These are phyloP conservation scores for Rhyacophila brunnea DNA, from an alignment of 1,140 invertebrate species.

Conservation along the genomic window DNA sequence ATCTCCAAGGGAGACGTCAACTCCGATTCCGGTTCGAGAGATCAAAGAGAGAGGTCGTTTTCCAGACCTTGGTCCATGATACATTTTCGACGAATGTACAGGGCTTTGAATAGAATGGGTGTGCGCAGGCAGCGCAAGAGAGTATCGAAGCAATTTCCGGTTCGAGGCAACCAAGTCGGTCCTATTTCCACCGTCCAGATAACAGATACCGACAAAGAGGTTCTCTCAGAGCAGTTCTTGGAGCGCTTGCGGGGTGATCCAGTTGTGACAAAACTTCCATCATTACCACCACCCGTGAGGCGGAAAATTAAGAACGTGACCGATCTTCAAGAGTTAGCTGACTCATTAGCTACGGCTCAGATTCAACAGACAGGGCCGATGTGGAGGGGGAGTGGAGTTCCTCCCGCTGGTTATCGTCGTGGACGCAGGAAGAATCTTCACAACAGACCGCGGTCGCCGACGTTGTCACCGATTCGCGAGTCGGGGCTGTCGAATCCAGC, in stretches of 20 bases:
- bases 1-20: not conserved
- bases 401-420: slow-evolving; percentile 24
- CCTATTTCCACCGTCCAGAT: slow-evolving; percentile 32
- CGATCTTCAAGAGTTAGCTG: slow-evolving; percentile 53
- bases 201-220: not conserved
- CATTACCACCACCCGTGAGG: slow-evolving; percentile 49
- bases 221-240: slow-evolving; percentile 6
- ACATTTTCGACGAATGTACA: slow-evolving; percentile 43
- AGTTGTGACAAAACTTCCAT: slow-evolving; percentile 42
- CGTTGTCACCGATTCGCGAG: slow-evolving; percentile 69
- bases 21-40: not conserved
- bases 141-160: slow-evolving; percentile 31
- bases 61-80: slow-evolving; percentile 44
- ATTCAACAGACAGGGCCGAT: not conserved
- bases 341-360: slow-evolving; percentile 45
- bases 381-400: slow-evolving; percentile 38
- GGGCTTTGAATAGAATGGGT: slow-evolving; percentile 31
- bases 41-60: slow-evolving; percentile 3
- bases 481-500: slow-evolving; percentile 72
- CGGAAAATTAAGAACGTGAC: slow-evolving; percentile 45
- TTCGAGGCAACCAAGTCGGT: slow-evolving; percentile 42
- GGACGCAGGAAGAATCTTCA: slow-evolving; percentile 49
- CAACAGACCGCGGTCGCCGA: slow-evolving; percentile 55
- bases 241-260: slow-evolving; percentile 3
- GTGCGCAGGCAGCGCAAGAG: slow-evolving; percentile 34